A percentile compares a stretch with the other conserved stretches of the same genome.
Evolutionary conservation across 2,888 invertebrate species (phyloP).

Genomic region (Bellardia pandia): DNA sequence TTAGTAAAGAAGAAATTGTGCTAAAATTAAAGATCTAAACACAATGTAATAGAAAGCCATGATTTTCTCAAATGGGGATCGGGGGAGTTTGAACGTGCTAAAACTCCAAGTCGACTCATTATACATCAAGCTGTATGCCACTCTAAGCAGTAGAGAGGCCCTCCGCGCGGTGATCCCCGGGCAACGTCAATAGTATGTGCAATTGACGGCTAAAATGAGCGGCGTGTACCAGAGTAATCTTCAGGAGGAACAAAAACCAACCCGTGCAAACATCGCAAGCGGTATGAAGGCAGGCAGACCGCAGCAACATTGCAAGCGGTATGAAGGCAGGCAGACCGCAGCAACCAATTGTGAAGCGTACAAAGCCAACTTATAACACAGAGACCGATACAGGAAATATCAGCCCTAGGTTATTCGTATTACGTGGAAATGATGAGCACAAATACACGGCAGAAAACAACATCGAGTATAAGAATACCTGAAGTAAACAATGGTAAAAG

Average conservation of each 20-base stretch:
- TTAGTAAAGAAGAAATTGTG: conserved; percentile 12
- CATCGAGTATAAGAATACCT: not conserved
- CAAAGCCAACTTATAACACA: not conserved
- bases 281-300: not conserved
- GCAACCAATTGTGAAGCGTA: conserved; percentile 7
- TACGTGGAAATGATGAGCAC: not conserved
- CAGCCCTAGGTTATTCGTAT: not conserved
- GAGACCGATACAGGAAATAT: not conserved
- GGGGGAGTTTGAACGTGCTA: conserved; percentile 55
- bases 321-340: not conserved
- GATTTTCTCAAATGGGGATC: conserved; percentile 46
- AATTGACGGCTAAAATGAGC: conserved; percentile 72
- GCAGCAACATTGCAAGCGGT: not conserved
- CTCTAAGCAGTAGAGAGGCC: conserved; percentile 43
- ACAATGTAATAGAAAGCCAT: not conserved
- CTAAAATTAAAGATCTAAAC: not conserved
- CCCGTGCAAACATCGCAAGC: not conserved
- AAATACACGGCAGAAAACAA: not conserved
- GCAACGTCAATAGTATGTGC: conserved; percentile 64
- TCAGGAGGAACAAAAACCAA: too few relatives aligned
- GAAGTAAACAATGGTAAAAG: not conserved
- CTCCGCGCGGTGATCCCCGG: conserved; percentile 73
- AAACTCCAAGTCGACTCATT: conserved; percentile 73
- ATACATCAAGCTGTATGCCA: conserved; percentile 66
- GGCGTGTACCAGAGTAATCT: conserved; percentile 52